These are phyloP conservation scores for Epizoanthus rinbou DNA, from an alignment of 92 coral and sea anemone species.

Conservation along the genomic window DNA sequence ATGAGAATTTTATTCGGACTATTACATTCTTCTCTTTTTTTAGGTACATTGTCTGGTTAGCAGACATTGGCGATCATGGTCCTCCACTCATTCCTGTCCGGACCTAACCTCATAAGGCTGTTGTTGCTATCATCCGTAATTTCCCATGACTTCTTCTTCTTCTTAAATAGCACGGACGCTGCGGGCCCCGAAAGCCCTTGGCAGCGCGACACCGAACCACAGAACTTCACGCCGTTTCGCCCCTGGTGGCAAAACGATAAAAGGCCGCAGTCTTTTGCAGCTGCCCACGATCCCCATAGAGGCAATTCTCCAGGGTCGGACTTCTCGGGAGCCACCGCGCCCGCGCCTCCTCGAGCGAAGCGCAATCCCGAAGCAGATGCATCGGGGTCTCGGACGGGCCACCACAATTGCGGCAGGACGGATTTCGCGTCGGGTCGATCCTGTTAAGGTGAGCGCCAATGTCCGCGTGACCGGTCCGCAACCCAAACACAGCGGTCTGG, in stretches of 20 bases:
- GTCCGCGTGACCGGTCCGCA: constrained; percentile 17
- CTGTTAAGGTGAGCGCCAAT: constrained; percentile 16
- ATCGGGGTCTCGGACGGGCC: constrained; percentile 10
- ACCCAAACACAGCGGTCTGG: constrained; percentile 1
- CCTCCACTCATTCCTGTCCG: too few species aligned
- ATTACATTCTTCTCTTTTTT: too few species aligned
- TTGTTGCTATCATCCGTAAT: too few species aligned
- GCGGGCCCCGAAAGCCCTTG: constrained; percentile 13
- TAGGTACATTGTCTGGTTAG: too few species aligned
- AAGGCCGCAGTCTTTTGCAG: constrained; percentile 16
- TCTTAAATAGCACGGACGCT: constrained; percentile 1
- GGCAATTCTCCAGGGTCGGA: constrained; percentile 13
- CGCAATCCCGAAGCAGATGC: constrained; percentile 20
- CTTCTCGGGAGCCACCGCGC: neutral
- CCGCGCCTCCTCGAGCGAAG: neutral
- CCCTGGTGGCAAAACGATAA: constrained; percentile 12
- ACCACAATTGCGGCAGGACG: constrained; percentile 12
- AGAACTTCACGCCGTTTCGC: constrained; percentile 2
- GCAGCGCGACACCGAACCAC: constrained; percentile 2
- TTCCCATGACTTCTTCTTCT: too few species aligned
- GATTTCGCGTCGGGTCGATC: constrained; percentile 4
- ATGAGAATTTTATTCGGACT: too few species aligned
- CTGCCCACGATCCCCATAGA: constrained; percentile 12
- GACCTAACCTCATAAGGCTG: too few species aligned
- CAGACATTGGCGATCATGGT: too few species aligned